Percentiles rank a stretch among this genome's conserved stretches.
These are phyloP conservation scores for Sakesphorus luctuosus DNA, from an alignment of 2,113 vertebrate species.

Conservation along the genomic window DNA sequence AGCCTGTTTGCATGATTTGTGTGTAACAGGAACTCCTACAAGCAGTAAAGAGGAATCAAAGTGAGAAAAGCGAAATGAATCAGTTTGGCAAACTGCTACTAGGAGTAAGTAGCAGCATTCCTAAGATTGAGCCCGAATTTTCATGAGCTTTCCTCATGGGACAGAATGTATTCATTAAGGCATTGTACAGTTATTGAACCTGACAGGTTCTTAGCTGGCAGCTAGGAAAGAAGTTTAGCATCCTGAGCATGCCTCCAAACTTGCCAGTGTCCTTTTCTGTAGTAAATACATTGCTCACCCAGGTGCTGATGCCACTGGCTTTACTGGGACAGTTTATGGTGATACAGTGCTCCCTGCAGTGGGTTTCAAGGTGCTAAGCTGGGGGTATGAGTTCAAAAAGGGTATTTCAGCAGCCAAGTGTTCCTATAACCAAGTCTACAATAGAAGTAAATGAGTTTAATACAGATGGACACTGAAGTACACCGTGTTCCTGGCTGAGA, in stretches of 20 bases:
- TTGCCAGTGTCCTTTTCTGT: not conserved
- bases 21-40: not conserved
- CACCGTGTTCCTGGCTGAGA: not conserved
- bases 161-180: not conserved
- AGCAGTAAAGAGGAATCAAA: not conserved
- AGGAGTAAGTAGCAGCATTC: not conserved
- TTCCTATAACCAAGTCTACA: not conserved
- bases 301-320: not conserved
- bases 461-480: not conserved
- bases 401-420: not conserved
- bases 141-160: not conserved
- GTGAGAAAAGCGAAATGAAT: not conserved
- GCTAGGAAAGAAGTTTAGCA: not conserved
- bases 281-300: fast-evolving
- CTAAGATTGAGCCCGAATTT: not conserved
- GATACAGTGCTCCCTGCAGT: not conserved
- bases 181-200: not conserved
- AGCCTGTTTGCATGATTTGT: not conserved
- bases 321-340: fast-evolving
- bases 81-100: not conserved
- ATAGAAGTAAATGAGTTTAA: not conserved
- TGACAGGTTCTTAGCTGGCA: not conserved
- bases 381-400: not conserved
- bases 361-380: not conserved
- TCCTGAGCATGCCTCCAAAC: fast-evolving